A percentile compares a stretch with the other conserved stretches of the same genome.
Evolutionary conservation across 2,797 vertebrate species (phyloP).

Genomic region (Stomatorhinus walkeri): DNA sequence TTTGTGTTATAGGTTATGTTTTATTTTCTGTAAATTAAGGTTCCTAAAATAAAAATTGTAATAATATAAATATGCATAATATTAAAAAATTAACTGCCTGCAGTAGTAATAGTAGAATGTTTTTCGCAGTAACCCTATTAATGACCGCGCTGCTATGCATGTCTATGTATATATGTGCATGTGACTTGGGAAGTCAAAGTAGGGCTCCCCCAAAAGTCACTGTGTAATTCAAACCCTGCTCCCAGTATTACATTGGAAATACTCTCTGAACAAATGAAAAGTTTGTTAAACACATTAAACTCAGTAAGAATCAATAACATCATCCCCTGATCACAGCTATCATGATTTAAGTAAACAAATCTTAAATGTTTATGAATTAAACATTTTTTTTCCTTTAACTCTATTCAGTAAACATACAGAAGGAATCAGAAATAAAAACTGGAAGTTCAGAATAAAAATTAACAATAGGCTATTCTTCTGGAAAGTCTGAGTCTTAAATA

Average conservation of each 20-base stretch:
- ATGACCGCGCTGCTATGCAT: background rate
- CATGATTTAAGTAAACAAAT: background rate
- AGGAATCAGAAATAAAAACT: background rate
- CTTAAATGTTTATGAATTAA: background rate
- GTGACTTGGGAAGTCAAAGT: background rate
- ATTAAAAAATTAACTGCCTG: background rate
- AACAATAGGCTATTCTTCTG: background rate
- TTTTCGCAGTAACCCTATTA: background rate
- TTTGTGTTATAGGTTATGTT: background rate
- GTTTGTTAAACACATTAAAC: background rate
- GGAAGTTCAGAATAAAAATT: background rate
- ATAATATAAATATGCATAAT: background rate
- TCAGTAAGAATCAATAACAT: background rate
- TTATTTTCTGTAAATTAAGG: background rate
- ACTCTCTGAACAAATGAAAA: background rate
- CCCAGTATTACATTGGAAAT: background rate
- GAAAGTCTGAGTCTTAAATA: background rate
- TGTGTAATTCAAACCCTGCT: background rate
- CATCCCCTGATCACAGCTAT: background rate
- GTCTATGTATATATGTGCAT: background rate
- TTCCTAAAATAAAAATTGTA: background rate
- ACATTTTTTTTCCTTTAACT: background rate
- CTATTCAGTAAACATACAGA: background rate
- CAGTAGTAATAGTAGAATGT: background rate
- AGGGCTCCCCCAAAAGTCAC: background rate